A percentile compares a stretch with the other conserved stretches of the same genome.
Evolutionary conservation across 2,113 vertebrate species (phyloP).

Genomic region (Enhydra lutris): DNA sequence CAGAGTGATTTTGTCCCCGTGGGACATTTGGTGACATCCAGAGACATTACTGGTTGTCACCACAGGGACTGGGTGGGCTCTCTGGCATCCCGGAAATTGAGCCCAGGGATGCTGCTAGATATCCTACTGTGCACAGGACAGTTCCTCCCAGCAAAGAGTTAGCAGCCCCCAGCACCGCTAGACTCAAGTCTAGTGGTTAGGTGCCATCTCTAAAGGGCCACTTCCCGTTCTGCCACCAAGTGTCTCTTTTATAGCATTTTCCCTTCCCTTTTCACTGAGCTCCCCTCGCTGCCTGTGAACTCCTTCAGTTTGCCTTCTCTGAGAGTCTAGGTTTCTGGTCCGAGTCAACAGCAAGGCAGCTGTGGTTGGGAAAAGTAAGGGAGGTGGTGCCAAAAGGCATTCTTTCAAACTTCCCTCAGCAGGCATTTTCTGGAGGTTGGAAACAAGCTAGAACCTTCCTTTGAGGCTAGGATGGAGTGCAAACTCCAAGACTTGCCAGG

Average conservation of each 20-base stretch:
- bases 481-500: neutral
- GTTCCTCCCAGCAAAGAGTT: neutral
- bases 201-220: neutral
- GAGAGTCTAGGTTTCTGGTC: conserved; percentile 50
- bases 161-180: neutral
- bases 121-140: neutral
- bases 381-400: conserved; percentile 37
- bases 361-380: conserved; percentile 52
- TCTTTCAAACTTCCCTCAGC: conserved; percentile 50
- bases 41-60: neutral
- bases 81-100: neutral
- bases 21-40: neutral
- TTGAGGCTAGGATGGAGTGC: neutral
- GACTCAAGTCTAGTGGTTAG: neutral
- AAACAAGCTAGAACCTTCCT: conserved; percentile 13
- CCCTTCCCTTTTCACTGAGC: neutral
- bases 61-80: neutral
- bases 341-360: conserved; percentile 54
- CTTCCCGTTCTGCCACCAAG: neutral
- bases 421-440: neutral
- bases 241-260: neutral
- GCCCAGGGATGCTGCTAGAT: neutral
- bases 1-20: neutral
- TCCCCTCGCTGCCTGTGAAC: conserved; percentile 19
- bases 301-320: conserved; percentile 53